Conservation (phyloP, 2,797 vertebrate genomes). For the Thalassophryne amazonica region DNA sequence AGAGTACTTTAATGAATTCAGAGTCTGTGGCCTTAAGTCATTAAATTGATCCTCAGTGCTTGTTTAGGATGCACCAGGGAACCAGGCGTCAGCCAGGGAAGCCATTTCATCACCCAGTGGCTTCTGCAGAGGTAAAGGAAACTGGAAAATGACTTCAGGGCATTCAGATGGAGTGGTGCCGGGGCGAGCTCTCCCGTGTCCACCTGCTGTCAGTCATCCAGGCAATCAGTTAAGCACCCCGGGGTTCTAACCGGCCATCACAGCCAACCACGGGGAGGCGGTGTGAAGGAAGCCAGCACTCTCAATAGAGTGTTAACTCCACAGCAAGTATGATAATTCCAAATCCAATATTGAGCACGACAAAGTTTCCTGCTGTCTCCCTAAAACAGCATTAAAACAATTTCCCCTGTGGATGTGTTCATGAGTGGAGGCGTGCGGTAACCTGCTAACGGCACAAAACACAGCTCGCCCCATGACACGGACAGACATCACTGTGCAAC, state of each 20-base stretch:
- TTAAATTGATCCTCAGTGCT: constrained; percentile 48
- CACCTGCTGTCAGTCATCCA: constrained; percentile 42
- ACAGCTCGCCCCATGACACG: too few species aligned
- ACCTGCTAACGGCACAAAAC: too few species aligned
- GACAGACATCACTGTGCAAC: background rate
- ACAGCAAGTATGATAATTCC: background rate
- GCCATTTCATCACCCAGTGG: constrained; percentile 23
- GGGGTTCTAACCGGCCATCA: background rate
- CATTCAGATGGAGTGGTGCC: constrained; percentile 17
- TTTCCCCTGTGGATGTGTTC: background rate
- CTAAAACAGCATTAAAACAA: background rate
- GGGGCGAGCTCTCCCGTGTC: constrained; percentile 1
- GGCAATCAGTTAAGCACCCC: constrained; percentile 32
- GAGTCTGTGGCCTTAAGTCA: constrained; percentile 44
- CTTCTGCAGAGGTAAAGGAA: background rate
- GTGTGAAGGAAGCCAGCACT: background rate
- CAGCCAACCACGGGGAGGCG: background rate
- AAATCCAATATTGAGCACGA: background rate
- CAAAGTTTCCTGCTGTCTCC: constrained; percentile 5
- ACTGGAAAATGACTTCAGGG: constrained; percentile 30
- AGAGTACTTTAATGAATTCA: constrained; percentile 24
- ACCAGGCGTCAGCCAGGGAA: constrained; percentile 25
- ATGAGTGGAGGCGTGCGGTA: background rate
- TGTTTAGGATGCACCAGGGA: constrained; percentile 32
- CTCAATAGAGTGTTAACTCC: background rate